Evolutionary conservation across 2,888 invertebrate genomes (phyloP), one percentile per base, ranked within the genome.

Genomic region (Ecdyonurus torrentis): DNA sequence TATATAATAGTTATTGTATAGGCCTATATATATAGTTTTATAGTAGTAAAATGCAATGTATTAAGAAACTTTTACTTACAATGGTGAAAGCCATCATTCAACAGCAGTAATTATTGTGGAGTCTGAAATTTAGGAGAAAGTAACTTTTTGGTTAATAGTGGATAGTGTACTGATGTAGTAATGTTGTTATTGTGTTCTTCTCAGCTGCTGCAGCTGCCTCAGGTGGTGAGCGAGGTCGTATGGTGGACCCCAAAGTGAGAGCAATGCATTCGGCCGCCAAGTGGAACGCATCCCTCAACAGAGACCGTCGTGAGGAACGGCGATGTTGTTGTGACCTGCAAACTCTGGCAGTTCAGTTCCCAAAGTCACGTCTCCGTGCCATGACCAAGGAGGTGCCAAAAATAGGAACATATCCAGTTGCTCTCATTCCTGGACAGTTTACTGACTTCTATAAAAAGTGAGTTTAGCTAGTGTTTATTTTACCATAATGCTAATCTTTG

Each of bases 361-460:
- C 90, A 2, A 5, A 55, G 55, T 70, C 71, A 23, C 66, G 71
- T 65, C 70, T 68, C 65, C 71, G 70, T 65, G 72, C 71, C 64
- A 72, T 64, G 63, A 67, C 62, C 50, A 81, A 78, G 68, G 80
- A 79, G 61, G 73, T 70, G 66, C 77, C 77, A 61, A 80, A 81
- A 68, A 75, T 83, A 53, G 83, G 84, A 55, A 74, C 82, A 74
- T 99, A 96, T 80, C 98, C 98, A 22, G 85, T 96, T 65, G 86
- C 97, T 58, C 78, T 99, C 66, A 86, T 99, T 69, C 94, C 96
- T 52, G 97, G 97, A n/a, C 99, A 99, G 78, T 98, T 85, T 77
- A 89, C 90, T 68, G 91, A 95, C 74, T 82, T 83, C 72, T 96
- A 88, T 76, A 84, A 86, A 70, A 77, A 76, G 83, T 85, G 72